A percentile compares a stretch with the other conserved stretches of the same genome.
phyloP scores from a whole-genome alignment of 2,113 vertebrate species.

The Fulica atra region DNA sequence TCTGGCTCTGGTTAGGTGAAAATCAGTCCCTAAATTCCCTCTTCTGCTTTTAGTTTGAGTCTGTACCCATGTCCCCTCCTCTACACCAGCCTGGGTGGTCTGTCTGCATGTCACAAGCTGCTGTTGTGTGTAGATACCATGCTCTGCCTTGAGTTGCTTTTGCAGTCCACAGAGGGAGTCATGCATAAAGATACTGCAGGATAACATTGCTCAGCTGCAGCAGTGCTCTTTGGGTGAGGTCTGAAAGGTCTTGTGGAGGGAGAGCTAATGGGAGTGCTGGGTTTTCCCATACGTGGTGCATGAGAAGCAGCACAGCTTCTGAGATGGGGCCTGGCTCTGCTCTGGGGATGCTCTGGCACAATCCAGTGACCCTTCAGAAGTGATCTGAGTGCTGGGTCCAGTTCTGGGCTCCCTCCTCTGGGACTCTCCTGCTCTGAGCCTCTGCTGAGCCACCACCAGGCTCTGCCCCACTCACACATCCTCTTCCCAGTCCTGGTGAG shows the following conservation, averaged over 20 bases:
- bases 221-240: neutral
- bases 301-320: neutral
- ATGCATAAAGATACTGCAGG: neutral
- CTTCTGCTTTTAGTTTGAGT: neutral
- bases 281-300: fast-evolving
- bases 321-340: neutral
- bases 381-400: neutral
- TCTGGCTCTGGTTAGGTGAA: neutral
- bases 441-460: neutral
- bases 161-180: neutral
- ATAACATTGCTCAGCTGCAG: neutral
- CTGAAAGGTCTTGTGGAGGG: neutral
- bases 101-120: neutral
- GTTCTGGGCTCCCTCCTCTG: too few species aligned
- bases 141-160: neutral
- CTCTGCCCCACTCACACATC: neutral
- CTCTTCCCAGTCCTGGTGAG: neutral
- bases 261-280: neutral
- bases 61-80: fast-evolving
- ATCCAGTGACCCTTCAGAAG: neutral
- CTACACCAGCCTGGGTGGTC: neutral
- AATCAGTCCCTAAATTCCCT: neutral
- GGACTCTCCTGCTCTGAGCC: neutral
- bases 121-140: neutral
- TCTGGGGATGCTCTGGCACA: neutral